Base-by-base conservation (phyloP, 2,888 invertebrate genomes). In the Acanthosepion esculentum region DNA sequence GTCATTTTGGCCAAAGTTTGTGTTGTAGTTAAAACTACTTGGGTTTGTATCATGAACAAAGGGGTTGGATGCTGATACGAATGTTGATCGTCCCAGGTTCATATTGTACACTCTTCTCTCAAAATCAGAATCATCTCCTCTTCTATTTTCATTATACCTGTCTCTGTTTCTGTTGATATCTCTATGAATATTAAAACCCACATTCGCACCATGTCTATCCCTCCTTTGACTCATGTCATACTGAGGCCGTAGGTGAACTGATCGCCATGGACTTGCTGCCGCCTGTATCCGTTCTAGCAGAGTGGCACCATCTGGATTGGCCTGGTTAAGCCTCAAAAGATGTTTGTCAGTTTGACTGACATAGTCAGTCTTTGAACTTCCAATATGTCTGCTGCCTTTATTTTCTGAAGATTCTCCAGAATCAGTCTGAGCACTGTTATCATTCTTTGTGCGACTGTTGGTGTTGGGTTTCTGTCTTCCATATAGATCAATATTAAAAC, bases 401-500 rank as follows among this genome's bases (percentile, higher is more conserved):
- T 93, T 50, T 53, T 48, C n/a, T 53, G 93, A 53, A 15, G 93
- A 48, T 12, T 93, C 93, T 93, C 93, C 93, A 26, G 93, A 93
- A 41, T 93, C 93, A 2, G 48, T 26, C 53, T 93, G 93, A 53
- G 93, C 93, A 29, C 93, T 93, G 93, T 93, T 93, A 50, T 93
- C 93, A 53, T 48, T n/a, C 50, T 53, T n/a, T n/a, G 23, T 93
- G 0, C 33, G 78, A 33, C n/a, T 78, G 26, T 93, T 93, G 0
- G 50, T 53, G 15, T 18, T n/a, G 18, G 93, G 93, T 15, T n/a
- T 12, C 33, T 15, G 78, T 33, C 78, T 78, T 33, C 78, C 78
- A 93, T 26, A 50, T n/a, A 93, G 93, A 93, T 93, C 93, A 48
- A 93, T 93, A 93, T 93, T 93, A 93, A 93, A 93, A 53, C 41